Conservation (phyloP, 2,113 vertebrate genomes). For the Ochotona princeps region DNA sequence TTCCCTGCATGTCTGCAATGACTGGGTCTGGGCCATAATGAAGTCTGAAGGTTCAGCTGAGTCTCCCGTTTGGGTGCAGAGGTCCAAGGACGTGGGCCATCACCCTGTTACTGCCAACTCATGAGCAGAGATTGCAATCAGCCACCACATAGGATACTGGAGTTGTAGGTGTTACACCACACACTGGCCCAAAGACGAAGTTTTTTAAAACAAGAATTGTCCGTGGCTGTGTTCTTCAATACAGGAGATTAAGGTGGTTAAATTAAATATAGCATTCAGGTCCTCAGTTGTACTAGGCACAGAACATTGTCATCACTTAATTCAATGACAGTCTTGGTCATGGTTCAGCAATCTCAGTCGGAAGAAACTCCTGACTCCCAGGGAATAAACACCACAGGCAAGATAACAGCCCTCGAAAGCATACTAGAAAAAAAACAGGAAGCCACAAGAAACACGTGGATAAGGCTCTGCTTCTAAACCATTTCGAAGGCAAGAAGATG, state of each 20-base stretch:
- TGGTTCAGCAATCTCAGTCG: neutral
- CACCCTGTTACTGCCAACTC: too few relatives aligned
- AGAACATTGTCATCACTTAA: slow-evolving; percentile 5
- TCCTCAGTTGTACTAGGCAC: neutral
- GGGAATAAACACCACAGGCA: slow-evolving; percentile 19
- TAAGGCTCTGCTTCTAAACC: slow-evolving; percentile 28
- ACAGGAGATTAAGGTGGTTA: neutral
- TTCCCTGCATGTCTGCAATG: too few relatives aligned
- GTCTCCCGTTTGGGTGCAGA: too few relatives aligned
- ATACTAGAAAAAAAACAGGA: neutral
- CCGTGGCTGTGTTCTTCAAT: neutral
- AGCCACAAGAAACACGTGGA: neutral
- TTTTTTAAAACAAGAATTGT: neutral
- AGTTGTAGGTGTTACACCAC: too few relatives aligned
- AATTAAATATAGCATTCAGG: slow-evolving; percentile 10
- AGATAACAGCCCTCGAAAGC: neutral
- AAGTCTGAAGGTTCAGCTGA: too few relatives aligned
- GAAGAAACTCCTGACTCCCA: neutral
- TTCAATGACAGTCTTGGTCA: slow-evolving; percentile 2
- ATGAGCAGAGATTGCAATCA: too few relatives aligned
- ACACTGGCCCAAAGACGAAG: too few relatives aligned
- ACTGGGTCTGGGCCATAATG: too few relatives aligned
- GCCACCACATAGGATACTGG: too few relatives aligned
- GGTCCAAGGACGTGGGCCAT: too few relatives aligned
- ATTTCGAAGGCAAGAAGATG: neutral